Percentiles rank a stretch among this genome's conserved stretches.
These are phyloP conservation scores for Eledone cirrhosa DNA, from an alignment of 2,888 invertebrate genomes.

Conservation along the genomic window DNA sequence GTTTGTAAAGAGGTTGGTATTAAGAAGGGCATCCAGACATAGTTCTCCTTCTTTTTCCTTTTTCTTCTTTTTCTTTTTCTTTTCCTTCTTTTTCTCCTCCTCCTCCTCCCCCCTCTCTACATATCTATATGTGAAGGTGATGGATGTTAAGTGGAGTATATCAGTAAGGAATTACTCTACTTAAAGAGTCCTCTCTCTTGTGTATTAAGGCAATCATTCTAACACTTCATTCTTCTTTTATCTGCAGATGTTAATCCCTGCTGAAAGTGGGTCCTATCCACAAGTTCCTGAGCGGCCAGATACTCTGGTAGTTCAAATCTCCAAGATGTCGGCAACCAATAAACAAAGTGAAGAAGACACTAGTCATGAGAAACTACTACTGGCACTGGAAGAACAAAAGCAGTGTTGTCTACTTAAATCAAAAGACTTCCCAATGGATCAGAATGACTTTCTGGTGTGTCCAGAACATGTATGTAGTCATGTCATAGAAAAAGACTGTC, in stretches of 20 bases:
- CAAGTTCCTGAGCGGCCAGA: conserved; percentile 85
- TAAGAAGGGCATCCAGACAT: too few relatives aligned
- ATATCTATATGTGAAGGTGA: too few relatives aligned
- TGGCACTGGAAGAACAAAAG: conserved; percentile 81
- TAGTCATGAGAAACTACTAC: conserved; percentile 78
- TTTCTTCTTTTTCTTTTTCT: too few relatives aligned
- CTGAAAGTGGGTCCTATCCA: conserved; percentile 74
- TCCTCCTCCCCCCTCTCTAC: too few relatives aligned
- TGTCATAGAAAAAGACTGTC: conserved; percentile 42
- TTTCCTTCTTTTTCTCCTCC: too few relatives aligned
- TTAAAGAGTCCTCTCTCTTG: too few relatives aligned
- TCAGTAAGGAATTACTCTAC: too few relatives aligned
- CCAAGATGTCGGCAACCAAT: conserved; percentile 79
- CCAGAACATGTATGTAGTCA: conserved; percentile 50
- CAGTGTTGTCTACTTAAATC: conserved; percentile 76
- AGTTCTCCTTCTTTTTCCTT: too few relatives aligned
- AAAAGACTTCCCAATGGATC: conserved; percentile 49
- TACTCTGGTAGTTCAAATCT: conserved; percentile 84
- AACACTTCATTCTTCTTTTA: too few relatives aligned
- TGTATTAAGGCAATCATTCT: too few relatives aligned
- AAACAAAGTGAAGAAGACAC: conserved; percentile 71
- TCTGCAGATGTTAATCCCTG: conserved; percentile 80
- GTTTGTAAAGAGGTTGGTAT: too few relatives aligned
- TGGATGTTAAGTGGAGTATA: too few relatives aligned
- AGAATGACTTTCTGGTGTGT: conserved; percentile 38